phyloP scores from a whole-genome alignment of 2,888 invertebrate species.

The Zygothrica quintamaculata region DNA sequence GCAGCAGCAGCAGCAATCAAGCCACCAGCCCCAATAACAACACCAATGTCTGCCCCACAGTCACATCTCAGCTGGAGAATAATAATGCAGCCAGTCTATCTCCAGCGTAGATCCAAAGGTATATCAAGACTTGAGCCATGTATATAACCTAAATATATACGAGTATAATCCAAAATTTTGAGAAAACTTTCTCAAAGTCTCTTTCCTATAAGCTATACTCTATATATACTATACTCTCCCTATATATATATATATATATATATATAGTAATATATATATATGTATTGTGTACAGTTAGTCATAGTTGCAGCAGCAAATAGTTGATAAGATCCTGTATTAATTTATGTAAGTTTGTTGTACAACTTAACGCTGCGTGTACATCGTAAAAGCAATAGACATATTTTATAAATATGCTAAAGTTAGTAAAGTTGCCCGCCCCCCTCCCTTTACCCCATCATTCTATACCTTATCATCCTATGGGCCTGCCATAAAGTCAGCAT shows the following conservation, averaged over 20 bases:
- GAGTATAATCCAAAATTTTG: neutral
- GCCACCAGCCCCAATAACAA: slow-evolving; percentile 82
- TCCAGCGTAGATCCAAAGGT: slow-evolving; percentile 55
- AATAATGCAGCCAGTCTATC: slow-evolving; percentile 59
- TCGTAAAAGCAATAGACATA: slow-evolving; percentile 74
- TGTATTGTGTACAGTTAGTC: slow-evolving; percentile 64
- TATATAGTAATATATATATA: too few relatives aligned
- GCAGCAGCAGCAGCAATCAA: slow-evolving; percentile 40
- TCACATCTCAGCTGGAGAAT: slow-evolving; percentile 74
- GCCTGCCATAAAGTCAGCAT: slow-evolving; percentile 51
- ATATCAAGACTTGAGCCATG: slow-evolving; percentile 35
- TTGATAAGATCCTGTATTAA: slow-evolving; percentile 19
- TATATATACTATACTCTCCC: too few relatives aligned
- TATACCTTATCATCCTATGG: slow-evolving; percentile 8
- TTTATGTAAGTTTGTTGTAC: slow-evolving; percentile 37
- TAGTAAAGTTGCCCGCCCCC: slow-evolving; percentile 20
- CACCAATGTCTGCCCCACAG: slow-evolving; percentile 70
- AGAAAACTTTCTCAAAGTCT: too few relatives aligned
- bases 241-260: neutral
- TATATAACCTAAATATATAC: slow-evolving; percentile 47
- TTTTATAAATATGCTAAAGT: slow-evolving; percentile 32
- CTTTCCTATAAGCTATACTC: too few relatives aligned
- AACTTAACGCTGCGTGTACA: slow-evolving; percentile 70
- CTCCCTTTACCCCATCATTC: too few relatives aligned
- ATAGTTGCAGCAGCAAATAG: slow-evolving; percentile 13